phyloP scores from a whole-genome alignment of 2,797 vertebrate genomes.

The Pelobates cultripes region DNA sequence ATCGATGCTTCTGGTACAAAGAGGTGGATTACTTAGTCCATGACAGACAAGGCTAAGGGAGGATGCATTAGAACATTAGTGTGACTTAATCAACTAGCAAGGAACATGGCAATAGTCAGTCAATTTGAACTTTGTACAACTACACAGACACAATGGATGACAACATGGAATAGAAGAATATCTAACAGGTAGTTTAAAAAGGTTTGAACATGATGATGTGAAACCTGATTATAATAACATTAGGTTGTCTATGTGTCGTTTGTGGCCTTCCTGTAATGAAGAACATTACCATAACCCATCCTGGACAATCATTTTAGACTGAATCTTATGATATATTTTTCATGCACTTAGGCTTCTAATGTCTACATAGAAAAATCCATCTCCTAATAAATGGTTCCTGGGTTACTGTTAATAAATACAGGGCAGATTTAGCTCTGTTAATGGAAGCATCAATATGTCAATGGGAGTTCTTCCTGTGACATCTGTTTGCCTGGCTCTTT shows the following conservation, averaged over 20 bases:
- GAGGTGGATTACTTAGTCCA: too few species aligned
- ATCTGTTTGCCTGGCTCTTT: slow-evolving; percentile 8
- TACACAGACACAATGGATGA: not conserved
- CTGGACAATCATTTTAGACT: slow-evolving; percentile 25
- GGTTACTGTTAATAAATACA: slow-evolving; percentile 40
- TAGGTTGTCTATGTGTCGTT: slow-evolving; percentile 7
- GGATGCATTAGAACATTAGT: too few species aligned
- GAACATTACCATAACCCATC: slow-evolving; percentile 22
- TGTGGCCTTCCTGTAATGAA: slow-evolving; percentile 9
- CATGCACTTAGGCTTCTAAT: slow-evolving; percentile 38
- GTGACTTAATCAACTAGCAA: too few species aligned
- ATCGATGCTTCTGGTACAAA: too few species aligned
- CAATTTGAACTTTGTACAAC: too few species aligned
- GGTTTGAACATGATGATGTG: not conserved
- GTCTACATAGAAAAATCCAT: slow-evolving; percentile 48
- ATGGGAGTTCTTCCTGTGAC: slow-evolving; percentile 28
- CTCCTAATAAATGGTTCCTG: slow-evolving; percentile 45
- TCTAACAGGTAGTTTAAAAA: not conserved
- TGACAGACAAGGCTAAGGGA: too few species aligned
- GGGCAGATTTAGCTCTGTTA: slow-evolving; percentile 36
- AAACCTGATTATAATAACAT: slow-evolving; percentile 23
- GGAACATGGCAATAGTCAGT: too few species aligned
- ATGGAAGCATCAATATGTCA: slow-evolving; percentile 47
- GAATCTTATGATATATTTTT: slow-evolving; percentile 28
- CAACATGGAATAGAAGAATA: not conserved